These are phyloP conservation scores for Rotaria macrura DNA, from an alignment of 2,888 invertebrate genomes.

Conservation along the genomic window DNA sequence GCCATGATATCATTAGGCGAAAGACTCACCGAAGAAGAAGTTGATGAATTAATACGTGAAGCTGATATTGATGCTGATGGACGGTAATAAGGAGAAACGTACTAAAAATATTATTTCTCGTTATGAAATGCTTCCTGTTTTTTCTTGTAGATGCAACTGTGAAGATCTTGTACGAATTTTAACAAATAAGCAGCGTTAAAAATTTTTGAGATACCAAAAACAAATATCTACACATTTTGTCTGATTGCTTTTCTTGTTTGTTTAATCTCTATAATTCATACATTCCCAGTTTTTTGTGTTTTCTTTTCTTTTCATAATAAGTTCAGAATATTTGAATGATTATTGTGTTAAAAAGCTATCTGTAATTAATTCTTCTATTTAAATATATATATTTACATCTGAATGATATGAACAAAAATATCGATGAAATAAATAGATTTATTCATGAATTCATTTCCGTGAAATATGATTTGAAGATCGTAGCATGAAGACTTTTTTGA, in stretches of 20 bases:
- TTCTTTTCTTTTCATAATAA: too few species aligned
- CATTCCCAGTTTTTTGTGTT: not conserved
- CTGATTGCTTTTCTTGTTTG: not conserved
- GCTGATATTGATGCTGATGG: slow-evolving; percentile 21
- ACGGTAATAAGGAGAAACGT: not conserved
- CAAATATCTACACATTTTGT: not conserved
- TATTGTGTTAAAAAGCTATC: not conserved
- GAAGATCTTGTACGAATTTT: slow-evolving; percentile 6
- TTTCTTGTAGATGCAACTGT: not conserved
- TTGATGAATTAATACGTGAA: not conserved
- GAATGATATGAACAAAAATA: not conserved
- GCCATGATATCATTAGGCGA: slow-evolving; percentile 13
- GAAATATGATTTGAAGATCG: too few species aligned
- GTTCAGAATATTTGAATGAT: too few species aligned
- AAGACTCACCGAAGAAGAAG: not conserved
- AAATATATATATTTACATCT: not conserved
- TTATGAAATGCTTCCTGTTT: not conserved
- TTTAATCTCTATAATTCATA: not conserved
- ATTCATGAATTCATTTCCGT: too few species aligned
- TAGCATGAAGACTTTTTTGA: too few species aligned
- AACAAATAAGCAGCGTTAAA: slow-evolving; percentile 1
- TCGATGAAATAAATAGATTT: not conserved
- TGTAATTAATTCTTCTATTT: not conserved
- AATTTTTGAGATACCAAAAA: not conserved
- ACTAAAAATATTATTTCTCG: not conserved